These are phyloP conservation scores for Labeo catla DNA, from an alignment of 2,113 vertebrate genomes.

Conservation along the genomic window DNA sequence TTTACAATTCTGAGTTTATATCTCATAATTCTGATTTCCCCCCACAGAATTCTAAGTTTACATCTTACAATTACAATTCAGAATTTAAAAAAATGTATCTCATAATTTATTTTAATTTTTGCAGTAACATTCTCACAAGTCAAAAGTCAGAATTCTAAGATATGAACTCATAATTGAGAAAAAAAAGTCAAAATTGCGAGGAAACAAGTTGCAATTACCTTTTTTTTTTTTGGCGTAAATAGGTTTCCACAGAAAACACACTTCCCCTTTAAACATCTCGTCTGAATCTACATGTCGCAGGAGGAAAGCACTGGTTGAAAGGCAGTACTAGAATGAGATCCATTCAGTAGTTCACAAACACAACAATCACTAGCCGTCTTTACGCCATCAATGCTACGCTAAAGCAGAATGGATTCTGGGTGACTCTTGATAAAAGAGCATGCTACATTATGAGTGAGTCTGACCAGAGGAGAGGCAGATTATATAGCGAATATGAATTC, in stretches of 20 bases:
- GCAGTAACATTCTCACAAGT: neutral
- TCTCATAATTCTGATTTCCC: too few relatives aligned
- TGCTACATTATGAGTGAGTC: slow-evolving; percentile 55
- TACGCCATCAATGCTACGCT: slow-evolving; percentile 46
- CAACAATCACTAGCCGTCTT: slow-evolving; percentile 47
- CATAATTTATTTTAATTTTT: neutral
- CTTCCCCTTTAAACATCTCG: neutral
- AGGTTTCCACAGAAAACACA: slow-evolving; percentile 6
- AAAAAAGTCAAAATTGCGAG: neutral
- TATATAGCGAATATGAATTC: slow-evolving; percentile 13
- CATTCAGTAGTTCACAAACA: slow-evolving; percentile 45
- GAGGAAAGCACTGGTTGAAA: slow-evolving; percentile 45
- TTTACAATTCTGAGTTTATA: too few relatives aligned
- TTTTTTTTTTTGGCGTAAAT: neutral
- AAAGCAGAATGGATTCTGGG: slow-evolving; percentile 43
- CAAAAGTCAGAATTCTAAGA: neutral
- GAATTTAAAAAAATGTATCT: neutral
- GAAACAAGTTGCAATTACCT: neutral
- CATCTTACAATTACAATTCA: too few relatives aligned
- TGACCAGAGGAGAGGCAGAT: slow-evolving; percentile 30
- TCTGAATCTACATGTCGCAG: neutral
- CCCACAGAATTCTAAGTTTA: neutral
- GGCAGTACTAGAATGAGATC: slow-evolving; percentile 40
- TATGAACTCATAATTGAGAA: neutral
- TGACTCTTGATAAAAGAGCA: slow-evolving; percentile 47